Evolutionary conservation across 2,113 vertebrate species (phyloP).

Genomic region (Oreotrochilus melanogaster): DNA sequence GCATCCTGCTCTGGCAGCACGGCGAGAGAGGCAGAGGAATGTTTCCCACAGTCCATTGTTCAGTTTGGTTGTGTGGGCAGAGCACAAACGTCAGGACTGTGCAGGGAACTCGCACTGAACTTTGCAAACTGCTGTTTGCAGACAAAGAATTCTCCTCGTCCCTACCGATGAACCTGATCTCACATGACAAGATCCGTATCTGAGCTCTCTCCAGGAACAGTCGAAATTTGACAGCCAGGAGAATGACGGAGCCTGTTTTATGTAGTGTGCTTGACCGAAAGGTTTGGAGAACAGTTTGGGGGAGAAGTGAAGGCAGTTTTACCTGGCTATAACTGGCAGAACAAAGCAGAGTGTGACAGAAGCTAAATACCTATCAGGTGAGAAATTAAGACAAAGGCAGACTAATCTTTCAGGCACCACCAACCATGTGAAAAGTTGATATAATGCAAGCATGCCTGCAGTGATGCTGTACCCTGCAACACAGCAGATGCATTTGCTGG

Average conservation of each 20-base stretch:
- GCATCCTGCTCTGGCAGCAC: constrained; percentile 26
- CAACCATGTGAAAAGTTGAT: neutral
- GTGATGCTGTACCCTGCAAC: neutral
- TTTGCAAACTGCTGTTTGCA: constrained; percentile 20
- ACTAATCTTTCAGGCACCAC: neutral
- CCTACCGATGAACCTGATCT: neutral
- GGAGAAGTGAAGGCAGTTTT: neutral
- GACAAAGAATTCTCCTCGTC: constrained; percentile 31
- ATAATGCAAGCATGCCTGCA: neutral
- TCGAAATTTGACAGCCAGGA: neutral
- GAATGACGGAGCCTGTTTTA: neutral
- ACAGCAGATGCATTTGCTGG: neutral
- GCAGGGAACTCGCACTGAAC: constrained; percentile 38
- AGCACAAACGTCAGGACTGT: neutral
- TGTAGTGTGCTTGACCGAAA: neutral
- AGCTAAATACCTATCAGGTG: neutral
- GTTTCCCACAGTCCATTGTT: constrained; percentile 61
- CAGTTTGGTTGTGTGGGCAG: neutral
- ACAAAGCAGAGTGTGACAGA: neutral
- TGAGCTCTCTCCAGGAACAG: neutral
- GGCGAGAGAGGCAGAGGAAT: neutral
- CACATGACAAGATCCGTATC: fast-evolving
- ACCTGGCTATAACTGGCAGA: neutral
- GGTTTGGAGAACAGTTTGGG: neutral
- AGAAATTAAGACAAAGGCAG: constrained; percentile 12